Evolutionary conservation across 1,140 invertebrate species (phyloP), one percentile per base, ranked within the genome.

Genomic region (Drosophila eugracilis): DNA sequence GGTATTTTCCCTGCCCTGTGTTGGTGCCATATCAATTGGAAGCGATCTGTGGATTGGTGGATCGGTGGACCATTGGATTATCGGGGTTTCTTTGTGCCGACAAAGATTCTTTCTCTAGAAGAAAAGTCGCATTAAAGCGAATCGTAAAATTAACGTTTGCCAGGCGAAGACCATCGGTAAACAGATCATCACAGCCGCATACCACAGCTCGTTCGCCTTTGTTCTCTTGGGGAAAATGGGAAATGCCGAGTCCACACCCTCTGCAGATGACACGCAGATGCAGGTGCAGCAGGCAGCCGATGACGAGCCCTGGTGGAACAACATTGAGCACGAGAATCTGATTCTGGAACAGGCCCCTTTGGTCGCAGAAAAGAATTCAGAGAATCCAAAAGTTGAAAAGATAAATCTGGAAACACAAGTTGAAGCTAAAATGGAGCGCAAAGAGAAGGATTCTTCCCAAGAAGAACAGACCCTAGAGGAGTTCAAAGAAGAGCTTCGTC

Each of bases 401-500:
- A 17, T 26, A 17, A 21, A 50, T 17, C 19, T 6, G 12, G 10
- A 39, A 24, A 19, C 0, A 26, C 10, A 1, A 24, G 26, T 17
- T 14, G 9, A 5, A 4, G 1, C 12, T 3, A 1, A 7, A 17
- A 57, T 52, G 47, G 45, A 45, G 22, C 28, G 15, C 7, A 65
- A 55, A 26, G 22, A 48, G 26, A 39, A 37, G 32, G 59, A 48
- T 2, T 28, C 54, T 17, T 12, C 34, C 3, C 22, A 37, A 36
- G 57, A 50, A 5, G 72, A 85, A 15, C 71, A 72, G 63, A 72
- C 50, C 1, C 52, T 95, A 72, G 92, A 92, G 44, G 93, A 94
- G 57, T 95, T 95, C 65, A 92, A 91, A 58, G 93, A 93, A 70
- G 92, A 94, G 75, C 79, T 95, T 30, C 92, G 89, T 15, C 75